These are phyloP conservation scores for Paedocypris micromegethes DNA, from an alignment of 2,797 vertebrate genomes.

Conservation along the genomic window DNA sequence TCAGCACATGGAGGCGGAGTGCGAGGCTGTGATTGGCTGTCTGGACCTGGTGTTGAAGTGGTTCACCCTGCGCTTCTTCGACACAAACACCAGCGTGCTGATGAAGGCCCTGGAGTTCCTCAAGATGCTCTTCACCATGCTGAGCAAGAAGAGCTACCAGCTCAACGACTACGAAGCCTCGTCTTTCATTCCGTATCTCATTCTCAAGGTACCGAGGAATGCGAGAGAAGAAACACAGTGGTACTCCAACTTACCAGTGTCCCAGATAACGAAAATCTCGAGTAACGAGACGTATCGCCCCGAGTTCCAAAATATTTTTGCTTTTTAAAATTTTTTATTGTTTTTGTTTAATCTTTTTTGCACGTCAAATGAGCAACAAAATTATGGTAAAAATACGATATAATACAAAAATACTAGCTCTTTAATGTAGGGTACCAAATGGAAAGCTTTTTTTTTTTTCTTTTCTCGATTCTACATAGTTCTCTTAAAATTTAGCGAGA, in stretches of 20 bases:
- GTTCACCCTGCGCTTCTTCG: conserved; percentile 95
- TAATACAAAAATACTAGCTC: too few relatives aligned
- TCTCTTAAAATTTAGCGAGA: too few relatives aligned
- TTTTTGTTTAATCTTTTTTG: too few relatives aligned
- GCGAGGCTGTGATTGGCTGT: conserved; percentile 85
- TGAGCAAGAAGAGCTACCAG: conserved; percentile 86
- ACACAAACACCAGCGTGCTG: conserved; percentile 94
- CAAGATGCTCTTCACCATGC: conserved; percentile 85
- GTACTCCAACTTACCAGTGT: too few relatives aligned
- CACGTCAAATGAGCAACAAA: too few relatives aligned
- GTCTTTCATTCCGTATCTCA: conserved; percentile 92
- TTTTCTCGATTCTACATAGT: too few relatives aligned
- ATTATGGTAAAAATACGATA: too few relatives aligned
- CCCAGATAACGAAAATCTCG: neutral
- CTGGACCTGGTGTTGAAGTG: conserved; percentile 95
- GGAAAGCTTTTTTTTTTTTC: too few relatives aligned
- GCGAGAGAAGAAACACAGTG: too few relatives aligned
- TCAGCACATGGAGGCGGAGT: conserved; percentile 89
- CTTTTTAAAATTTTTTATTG: too few relatives aligned
- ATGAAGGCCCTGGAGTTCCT: conserved; percentile 97
- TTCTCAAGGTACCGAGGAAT: conserved; percentile 74
- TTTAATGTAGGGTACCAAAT: too few relatives aligned
- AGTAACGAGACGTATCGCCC: neutral
- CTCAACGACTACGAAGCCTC: conserved; percentile 91
- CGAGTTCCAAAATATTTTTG: too few relatives aligned